Conservation (phyloP, 2,888 invertebrate species). For the Reticulitermes lucifugus region DNA sequence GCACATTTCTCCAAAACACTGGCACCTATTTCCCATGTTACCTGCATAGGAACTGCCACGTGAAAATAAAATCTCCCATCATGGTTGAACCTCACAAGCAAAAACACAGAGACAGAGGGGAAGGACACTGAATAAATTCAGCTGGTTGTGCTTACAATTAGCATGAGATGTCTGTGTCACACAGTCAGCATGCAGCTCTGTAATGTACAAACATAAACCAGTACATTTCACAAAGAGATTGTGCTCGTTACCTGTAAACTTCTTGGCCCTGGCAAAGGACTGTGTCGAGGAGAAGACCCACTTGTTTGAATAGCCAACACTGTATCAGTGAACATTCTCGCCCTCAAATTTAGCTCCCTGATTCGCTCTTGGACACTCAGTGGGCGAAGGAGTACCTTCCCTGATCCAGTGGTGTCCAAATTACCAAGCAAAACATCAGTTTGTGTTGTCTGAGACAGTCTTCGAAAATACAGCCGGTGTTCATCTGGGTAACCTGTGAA, state of each 20-base stretch:
- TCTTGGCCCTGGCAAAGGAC: slow-evolving; percentile 58
- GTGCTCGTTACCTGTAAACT: slow-evolving; percentile 58
- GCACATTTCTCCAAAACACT: too few species aligned
- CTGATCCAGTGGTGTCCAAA: slow-evolving; percentile 61
- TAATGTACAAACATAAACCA: too few species aligned
- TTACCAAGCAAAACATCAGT: slow-evolving; percentile 64
- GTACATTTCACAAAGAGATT: too few species aligned
- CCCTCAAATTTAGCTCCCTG: slow-evolving; percentile 64
- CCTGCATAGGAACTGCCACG: too few species aligned
- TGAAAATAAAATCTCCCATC: too few species aligned
- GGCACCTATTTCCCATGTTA: too few species aligned
- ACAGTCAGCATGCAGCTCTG: too few species aligned
- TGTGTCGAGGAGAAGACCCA: slow-evolving; percentile 57
- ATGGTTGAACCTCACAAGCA: too few species aligned
- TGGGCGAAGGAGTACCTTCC: slow-evolving; percentile 61
- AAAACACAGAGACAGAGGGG: too few species aligned
- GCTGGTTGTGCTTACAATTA: too few species aligned
- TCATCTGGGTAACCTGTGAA: slow-evolving; percentile 59
- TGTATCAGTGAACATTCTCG: slow-evolving; percentile 65
- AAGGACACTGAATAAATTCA: too few species aligned
- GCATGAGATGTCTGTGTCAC: too few species aligned
- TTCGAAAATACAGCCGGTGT: slow-evolving; percentile 62
- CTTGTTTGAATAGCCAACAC: slow-evolving; percentile 62
- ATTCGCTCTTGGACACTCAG: slow-evolving; percentile 64
- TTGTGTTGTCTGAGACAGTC: slow-evolving; percentile 64